Evolutionary conservation across 2,888 invertebrate species (phyloP), one percentile per base, ranked within the genome.

Genomic region (Chalcis sispes): DNA sequence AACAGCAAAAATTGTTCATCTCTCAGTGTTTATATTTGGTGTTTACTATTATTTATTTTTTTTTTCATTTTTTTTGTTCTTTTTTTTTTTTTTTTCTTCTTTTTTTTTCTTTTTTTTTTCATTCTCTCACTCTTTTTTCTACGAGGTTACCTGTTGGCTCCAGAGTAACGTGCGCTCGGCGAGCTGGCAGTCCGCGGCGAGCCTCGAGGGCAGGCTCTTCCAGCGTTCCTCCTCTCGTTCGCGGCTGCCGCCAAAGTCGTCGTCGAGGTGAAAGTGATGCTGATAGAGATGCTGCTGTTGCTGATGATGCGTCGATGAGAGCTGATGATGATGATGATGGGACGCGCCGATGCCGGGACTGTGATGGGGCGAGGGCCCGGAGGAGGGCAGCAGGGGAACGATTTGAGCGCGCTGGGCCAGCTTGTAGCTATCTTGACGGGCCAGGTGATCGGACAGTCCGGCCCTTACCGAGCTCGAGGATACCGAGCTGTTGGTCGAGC

Each of bases 361-460:
- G 46, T 67, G 52, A n/a, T 67, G 67, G 25, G 62, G 13, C 10
- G 5, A 96, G 93, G 67, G 96, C 89, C 82, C 96, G 95, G 32
- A 32, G 83, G 82, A 25, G 81, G 84, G 23, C 78, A 94, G 89
- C 7, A 94, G 95, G 7, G 95, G 95, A 81, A 95, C 89, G 64
- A 95, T 94, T 83, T 94, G 95, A 82, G 94, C 94, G 85, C 95
- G 95, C 85, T 96, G 96, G 40, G 95, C 95, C 82, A 96, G 92
- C 89, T 96, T 96, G 88, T 96, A 96, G 82, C 96, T 95, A 81
- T 95, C 94, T 85, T 96, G 96, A 5, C 96, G 90, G 58, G 96
- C 90, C 92, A 96, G 46, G 94, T 85, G 95, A 95, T 72, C 95
- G 58, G 59, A 64, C 66, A 32, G 13, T 52, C 40, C n/a, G 32